Conservation (phyloP, 2,888 invertebrate genomes). For the Phalera bucephala region DNA sequence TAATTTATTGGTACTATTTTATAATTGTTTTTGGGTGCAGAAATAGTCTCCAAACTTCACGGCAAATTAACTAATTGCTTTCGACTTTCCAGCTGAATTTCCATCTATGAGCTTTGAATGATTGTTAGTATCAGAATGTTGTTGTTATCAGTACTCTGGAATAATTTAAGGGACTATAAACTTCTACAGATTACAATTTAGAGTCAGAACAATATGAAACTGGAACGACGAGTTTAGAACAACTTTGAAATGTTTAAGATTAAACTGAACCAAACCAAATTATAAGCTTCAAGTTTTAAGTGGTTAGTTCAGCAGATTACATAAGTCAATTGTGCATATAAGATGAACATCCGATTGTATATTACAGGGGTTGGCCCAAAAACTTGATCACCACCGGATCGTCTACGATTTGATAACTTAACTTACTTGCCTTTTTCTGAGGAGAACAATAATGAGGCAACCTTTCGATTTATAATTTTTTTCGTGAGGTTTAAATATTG, state of each 20-base stretch:
- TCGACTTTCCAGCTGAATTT: background rate
- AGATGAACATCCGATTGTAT: no score
- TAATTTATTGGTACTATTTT: no score
- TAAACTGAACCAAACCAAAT: slow-evolving; percentile 6
- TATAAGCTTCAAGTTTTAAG: slow-evolving; percentile 5
- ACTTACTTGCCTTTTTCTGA: no score
- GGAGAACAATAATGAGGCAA: no score
- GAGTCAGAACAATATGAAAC: slow-evolving; percentile 17
- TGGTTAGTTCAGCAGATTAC: background rate
- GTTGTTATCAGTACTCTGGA: slow-evolving; percentile 6
- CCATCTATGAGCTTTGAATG: slow-evolving; percentile 3
- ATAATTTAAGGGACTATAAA: slow-evolving; percentile 10
- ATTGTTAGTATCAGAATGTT: slow-evolving; percentile 7
- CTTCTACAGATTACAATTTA: slow-evolving; percentile 8
- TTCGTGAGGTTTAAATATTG: no score
- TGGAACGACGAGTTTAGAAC: slow-evolving; percentile 7
- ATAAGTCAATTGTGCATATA: no score
- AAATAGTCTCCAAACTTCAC: slow-evolving; percentile 3
- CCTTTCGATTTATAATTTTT: no score
- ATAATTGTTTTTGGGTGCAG: slow-evolving; percentile 3
- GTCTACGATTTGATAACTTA: no score
- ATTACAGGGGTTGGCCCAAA: no score
- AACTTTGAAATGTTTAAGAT: slow-evolving; percentile 10
- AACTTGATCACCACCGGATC: no score
- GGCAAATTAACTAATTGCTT: slow-evolving; percentile 7